Conservation (phyloP, 1,140 invertebrate species). For the Brachionus angularis region DNA sequence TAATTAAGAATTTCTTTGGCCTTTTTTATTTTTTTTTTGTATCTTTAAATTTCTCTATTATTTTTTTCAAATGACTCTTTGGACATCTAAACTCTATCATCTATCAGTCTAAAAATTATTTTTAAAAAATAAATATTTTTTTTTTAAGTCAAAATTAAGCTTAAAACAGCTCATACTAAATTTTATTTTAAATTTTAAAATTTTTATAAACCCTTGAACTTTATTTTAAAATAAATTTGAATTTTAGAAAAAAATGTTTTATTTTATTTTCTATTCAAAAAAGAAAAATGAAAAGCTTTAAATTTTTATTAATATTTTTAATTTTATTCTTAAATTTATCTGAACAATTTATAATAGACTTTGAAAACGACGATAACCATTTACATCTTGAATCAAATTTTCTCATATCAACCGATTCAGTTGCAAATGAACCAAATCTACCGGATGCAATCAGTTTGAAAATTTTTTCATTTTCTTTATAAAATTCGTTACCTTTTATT, state of each 20-base stretch:
- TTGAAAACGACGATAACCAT: constrained; percentile 23
- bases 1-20: too few relatives aligned
- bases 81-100: too few relatives aligned
- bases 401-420: neutral
- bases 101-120: too few relatives aligned
- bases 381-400: neutral
- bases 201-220: too few relatives aligned
- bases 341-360: constrained; percentile 8
- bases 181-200: neutral
- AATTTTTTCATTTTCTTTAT: neutral
- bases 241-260: neutral
- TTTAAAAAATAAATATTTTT: too few relatives aligned
- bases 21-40: too few relatives aligned
- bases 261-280: neutral
- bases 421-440: neutral
- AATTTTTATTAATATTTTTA: too few relatives aligned
- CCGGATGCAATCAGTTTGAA: constrained; percentile 20
- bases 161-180: neutral
- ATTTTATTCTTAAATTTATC: neutral
- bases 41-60: too few relatives aligned
- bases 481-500: neutral
- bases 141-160: neutral
- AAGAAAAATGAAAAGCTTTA: too few relatives aligned
- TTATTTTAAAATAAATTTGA: neutral
- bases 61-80: too few relatives aligned